A percentile compares a stretch with the other conserved stretches of the same genome.
phyloP scores from a whole-genome alignment of 35 echinoderm and acorn worm species.

The Apostichopus californicus region DNA sequence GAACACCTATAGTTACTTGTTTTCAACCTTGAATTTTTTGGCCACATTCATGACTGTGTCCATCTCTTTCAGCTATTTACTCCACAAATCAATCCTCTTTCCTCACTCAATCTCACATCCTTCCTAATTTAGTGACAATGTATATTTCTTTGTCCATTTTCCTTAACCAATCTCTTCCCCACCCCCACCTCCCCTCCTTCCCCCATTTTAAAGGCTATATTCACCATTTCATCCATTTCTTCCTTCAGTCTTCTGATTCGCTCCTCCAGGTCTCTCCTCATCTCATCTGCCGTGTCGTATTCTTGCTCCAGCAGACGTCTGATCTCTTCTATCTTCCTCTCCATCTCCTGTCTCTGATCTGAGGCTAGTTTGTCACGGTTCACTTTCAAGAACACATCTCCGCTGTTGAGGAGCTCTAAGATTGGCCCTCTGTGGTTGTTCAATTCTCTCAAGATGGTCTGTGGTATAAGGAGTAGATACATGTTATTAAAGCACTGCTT shows the following conservation, averaged over 20 bases:
- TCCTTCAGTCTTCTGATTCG: conserved; percentile 56
- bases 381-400: conserved; percentile 81
- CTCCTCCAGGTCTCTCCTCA: conserved; percentile 77
- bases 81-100: too few relatives aligned
- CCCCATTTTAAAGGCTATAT: too few relatives aligned
- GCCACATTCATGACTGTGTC: too few relatives aligned
- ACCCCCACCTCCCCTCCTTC: not conserved
- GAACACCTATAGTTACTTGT: too few relatives aligned
- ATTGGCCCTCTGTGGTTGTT: conserved; percentile 65
- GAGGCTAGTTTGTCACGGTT: conserved; percentile 71
- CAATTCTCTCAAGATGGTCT: conserved; percentile 71
- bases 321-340: conserved; percentile 78
- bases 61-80: too few relatives aligned
- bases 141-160: not conserved
- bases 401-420: conserved; percentile 78
- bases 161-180: not conserved
- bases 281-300: conserved; percentile 73
- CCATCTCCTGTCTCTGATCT: conserved; percentile 81
- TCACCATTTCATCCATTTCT: too few relatives aligned
- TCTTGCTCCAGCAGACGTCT: conserved; percentile 73
- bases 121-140: not conserved
- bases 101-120: not conserved
- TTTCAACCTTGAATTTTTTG: too few relatives aligned
- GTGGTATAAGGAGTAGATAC: not conserved
- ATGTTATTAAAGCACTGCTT: too few relatives aligned